Conservation (phyloP, 1,140 invertebrate genomes). For the Brachionus rubens region DNA sequence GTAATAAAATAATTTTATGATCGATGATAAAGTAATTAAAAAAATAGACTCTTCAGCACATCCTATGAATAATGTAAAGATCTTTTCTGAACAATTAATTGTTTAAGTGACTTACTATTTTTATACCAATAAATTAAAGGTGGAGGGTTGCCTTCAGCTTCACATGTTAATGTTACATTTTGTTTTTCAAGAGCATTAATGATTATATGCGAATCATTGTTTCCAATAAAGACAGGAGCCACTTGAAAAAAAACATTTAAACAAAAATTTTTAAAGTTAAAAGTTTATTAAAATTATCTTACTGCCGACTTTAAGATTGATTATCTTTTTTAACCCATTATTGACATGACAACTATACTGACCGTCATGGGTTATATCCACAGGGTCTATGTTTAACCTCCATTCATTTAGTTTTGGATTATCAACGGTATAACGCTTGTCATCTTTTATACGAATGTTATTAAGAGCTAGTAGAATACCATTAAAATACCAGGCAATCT, state of each 20-base stretch:
- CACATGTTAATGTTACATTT: conserved; percentile 29
- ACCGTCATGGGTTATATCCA: conserved; percentile 18
- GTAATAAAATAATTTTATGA: too few relatives aligned
- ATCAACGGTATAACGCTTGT: conserved; percentile 28
- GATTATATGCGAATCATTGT: conserved; percentile 22
- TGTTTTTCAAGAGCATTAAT: conserved; percentile 35
- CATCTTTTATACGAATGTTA: conserved; percentile 33
- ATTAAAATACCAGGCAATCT: conserved; percentile 46
- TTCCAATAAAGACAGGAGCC: conserved; percentile 31
- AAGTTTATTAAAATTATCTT: too few relatives aligned
- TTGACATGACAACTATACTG: conserved; percentile 33
- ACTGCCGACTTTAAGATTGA: conserved; percentile 34
- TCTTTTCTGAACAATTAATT: too few relatives aligned
- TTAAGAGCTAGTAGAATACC: conserved; percentile 23
- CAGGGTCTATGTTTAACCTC: conserved; percentile 24
- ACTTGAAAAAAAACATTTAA: too few relatives aligned
- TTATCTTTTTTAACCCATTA: conserved; percentile 26
- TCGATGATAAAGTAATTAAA: too few relatives aligned
- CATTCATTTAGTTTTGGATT: conserved; percentile 25
- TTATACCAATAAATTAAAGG: conserved; percentile 42
- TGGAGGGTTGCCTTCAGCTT: conserved; percentile 22
- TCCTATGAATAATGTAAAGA: too few relatives aligned
- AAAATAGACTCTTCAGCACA: too few relatives aligned
- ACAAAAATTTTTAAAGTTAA: too few relatives aligned
- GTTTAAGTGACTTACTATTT: conserved; percentile 44